Base-by-base conservation (phyloP, 2,113 vertebrate species). In the Ramphastos sulfuratus region DNA sequence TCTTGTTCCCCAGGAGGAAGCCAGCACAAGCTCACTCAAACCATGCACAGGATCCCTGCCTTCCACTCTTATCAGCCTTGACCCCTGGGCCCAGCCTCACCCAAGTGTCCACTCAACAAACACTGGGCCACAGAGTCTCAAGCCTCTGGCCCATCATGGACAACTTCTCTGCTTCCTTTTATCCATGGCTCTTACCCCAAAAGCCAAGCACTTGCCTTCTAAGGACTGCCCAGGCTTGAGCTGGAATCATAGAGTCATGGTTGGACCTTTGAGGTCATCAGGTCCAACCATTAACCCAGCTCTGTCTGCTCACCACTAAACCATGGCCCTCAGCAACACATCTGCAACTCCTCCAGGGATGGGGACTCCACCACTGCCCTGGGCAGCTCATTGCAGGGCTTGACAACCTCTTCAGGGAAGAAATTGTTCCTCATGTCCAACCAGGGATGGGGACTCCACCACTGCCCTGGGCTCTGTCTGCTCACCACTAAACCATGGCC, bases 1-100 rank as follows among this genome's bases (percentile, higher is more conserved):
- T 21, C 27, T 50, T 1, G 0, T 31, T 90, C 59, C 60, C 83
- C 77, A 63, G 56, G 17, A 79, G 15, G 64, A 55, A 76, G 27
- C 6, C 18, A 12, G 14, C 24, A 37, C 18, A 9, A 2, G 7
- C 50, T 66, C 73, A 72, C 50, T 66, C 73, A 72, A 82, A 30
- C 58, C 12, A 9, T 0, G 4, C 19, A 9, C 27, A 64, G 42
- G 80, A 76, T 33, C n/a, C 0, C 0, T 11, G 13, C 13, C 30
- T 52, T 39, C 24, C 25, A 6, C 52, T 7, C 2, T 15, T 12
- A 42, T 5, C 55, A 50, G n/a, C 6, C 8, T 50, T 59, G 30
- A 5, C 1, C 3, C 42, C 60, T 15, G 28, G 37, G 15, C 20
- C 39, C 33, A 25, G 55, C 17, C 50, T 33, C 59, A 81, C 33